A percentile compares a stretch with the other conserved stretches of the same genome.
phyloP scores from a whole-genome alignment of 92 coral and sea anemone species.

The Blastomussa wellsi region DNA sequence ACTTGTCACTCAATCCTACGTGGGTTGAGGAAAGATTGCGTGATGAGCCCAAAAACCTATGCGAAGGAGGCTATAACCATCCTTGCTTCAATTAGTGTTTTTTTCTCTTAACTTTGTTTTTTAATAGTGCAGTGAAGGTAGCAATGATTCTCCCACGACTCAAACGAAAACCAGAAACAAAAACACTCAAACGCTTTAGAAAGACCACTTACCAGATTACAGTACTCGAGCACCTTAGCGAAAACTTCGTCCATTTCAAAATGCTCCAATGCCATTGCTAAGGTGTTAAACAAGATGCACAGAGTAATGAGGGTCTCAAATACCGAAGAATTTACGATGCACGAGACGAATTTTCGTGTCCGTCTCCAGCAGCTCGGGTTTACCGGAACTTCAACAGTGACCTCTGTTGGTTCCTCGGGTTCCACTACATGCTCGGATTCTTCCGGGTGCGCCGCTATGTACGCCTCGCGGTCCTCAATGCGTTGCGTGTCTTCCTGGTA shows the following conservation, averaged over 20 bases:
- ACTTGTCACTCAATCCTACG: too few relatives aligned
- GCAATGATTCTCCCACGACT: neutral
- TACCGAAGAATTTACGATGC: conserved; percentile 66
- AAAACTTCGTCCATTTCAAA: conserved; percentile 71
- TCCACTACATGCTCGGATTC: conserved; percentile 47
- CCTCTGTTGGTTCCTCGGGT: conserved; percentile 60
- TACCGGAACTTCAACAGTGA: conserved; percentile 43
- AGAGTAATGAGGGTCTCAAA: conserved; percentile 93
- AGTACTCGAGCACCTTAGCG: conserved; percentile 66
- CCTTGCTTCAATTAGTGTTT: too few relatives aligned
- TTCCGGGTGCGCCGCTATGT: conserved; percentile 57
- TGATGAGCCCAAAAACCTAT: too few relatives aligned
- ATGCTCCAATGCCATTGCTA: conserved; percentile 94
- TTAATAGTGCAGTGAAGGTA: too few relatives aligned
- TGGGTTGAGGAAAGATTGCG: too few relatives aligned
- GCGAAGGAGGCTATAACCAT: too few relatives aligned
- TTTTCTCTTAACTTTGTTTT: too few relatives aligned
- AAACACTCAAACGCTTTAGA: neutral
- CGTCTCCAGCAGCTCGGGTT: conserved; percentile 48
- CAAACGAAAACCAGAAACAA: neutral
- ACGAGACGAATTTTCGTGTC: conserved; percentile 16
- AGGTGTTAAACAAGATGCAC: conserved; percentile 92
- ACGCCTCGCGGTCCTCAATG: conserved; percentile 64
- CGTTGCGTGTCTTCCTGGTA: conserved; percentile 81
- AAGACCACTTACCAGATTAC: conserved; percentile 74